Evolutionary conservation across 2,113 vertebrate species (phyloP).

Genomic region (Gambusia holbrooki): DNA sequence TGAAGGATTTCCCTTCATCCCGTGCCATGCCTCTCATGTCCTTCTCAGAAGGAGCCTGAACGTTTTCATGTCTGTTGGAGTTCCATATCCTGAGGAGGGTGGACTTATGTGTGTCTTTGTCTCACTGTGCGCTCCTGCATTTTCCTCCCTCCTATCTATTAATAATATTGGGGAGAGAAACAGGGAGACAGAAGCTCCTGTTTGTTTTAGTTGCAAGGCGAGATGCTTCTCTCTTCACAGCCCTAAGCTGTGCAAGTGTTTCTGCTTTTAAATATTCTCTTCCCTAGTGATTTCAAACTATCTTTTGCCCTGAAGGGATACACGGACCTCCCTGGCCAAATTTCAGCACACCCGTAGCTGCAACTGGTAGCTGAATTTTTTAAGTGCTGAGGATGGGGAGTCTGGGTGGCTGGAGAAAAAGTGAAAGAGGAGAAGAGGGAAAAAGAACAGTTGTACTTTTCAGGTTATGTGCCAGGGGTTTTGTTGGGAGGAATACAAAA

Average conservation of each 20-base stretch:
- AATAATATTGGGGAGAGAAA: conserved; percentile 72
- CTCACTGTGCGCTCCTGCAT: conserved; percentile 46
- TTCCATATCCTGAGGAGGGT: conserved; percentile 81
- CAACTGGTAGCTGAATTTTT: conserved; percentile 48
- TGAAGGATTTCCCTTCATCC: conserved; percentile 81
- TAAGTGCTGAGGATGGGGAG: conserved; percentile 42
- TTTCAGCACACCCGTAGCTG: conserved; percentile 64
- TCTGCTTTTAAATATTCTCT: conserved; percentile 74
- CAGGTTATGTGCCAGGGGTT: conserved; percentile 20
- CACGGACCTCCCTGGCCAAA: conserved; percentile 72
- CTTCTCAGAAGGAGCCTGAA: conserved; percentile 73
- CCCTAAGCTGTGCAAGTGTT: conserved; percentile 74
- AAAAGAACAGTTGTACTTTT: conserved; percentile 19
- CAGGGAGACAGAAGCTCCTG: conserved; percentile 55
- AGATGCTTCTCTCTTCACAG: conserved; percentile 71
- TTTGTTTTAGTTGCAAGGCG: conserved; percentile 67
- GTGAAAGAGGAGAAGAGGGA: conserved; percentile 1
- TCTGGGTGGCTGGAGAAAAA: conserved; percentile 21
- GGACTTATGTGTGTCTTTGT: conserved; percentile 68
- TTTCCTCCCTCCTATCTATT: conserved; percentile 74
- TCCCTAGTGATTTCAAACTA: conserved; percentile 69
- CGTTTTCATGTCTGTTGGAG: conserved; percentile 77
- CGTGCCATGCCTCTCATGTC: conserved; percentile 82
- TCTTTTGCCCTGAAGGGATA: conserved; percentile 72
- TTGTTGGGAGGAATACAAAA: conserved; percentile 28